Conservation (phyloP, 2,113 vertebrate genomes). For the Herpetotheres cachinnans region DNA sequence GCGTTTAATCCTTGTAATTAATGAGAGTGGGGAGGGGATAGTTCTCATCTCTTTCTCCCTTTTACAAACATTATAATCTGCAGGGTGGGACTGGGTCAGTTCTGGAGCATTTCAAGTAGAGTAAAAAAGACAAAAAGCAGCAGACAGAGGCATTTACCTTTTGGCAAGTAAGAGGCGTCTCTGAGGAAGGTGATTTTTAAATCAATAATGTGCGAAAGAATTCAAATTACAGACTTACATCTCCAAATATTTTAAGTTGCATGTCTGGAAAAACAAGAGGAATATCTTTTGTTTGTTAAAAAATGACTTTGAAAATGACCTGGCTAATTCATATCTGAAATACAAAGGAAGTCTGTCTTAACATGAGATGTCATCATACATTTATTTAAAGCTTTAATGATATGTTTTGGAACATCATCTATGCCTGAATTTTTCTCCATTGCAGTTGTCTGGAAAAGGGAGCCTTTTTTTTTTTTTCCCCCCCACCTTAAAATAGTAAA, state of each 20-base stretch:
- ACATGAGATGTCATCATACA: background rate
- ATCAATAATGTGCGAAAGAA: background rate
- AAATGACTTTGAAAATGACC: slow-evolving; percentile 22
- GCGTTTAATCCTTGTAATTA: background rate
- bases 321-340: background rate
- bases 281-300: background rate
- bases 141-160: slow-evolving; percentile 19
- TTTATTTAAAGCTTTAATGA: slow-evolving; percentile 61
- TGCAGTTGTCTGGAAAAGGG: slow-evolving; percentile 20
- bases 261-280: background rate
- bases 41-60: background rate
- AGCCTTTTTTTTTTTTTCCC: background rate
- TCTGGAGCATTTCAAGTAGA: background rate
- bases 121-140: background rate
- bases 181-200: background rate
- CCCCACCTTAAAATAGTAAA: slow-evolving; percentile 45
- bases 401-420: slow-evolving; percentile 32
- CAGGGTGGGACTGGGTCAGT: background rate
- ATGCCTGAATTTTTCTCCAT: background rate
- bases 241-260: background rate
- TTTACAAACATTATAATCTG: background rate
- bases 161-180: background rate
- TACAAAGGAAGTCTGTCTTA: background rate
- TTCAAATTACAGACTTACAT: background rate
- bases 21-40: background rate